Conservation (phyloP, 2,888 invertebrate genomes). For the Rotaria macrura region DNA sequence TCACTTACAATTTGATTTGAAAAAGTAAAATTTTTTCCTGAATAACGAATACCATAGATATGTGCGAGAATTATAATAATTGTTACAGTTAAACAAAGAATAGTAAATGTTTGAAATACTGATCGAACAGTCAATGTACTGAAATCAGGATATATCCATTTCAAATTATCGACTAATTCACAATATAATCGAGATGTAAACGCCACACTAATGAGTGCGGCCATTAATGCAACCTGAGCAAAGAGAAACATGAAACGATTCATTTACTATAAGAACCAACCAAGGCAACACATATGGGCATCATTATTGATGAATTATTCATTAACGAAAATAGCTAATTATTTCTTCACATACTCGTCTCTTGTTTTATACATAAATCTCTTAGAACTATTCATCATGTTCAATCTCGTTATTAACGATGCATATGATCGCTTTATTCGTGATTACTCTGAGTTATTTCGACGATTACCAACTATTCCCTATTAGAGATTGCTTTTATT, state of each 20-base stretch:
- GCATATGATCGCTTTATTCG: too few species aligned
- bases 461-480: too few species aligned
- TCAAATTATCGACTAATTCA: not conserved
- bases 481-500: not conserved
- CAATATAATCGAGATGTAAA: not conserved
- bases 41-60: not conserved
- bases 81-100: not conserved
- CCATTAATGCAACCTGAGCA: not conserved
- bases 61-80: not conserved
- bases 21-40: not conserved
- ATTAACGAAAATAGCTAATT: not conserved
- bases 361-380: not conserved
- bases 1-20: not conserved
- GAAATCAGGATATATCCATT: not conserved
- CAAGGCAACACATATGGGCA: not conserved
- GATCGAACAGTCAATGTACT: not conserved
- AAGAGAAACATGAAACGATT: not conserved
- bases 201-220: not conserved
- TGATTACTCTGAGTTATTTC: too few species aligned
- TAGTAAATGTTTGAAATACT: slow-evolving; percentile 15
- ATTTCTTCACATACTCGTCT: not conserved
- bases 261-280: not conserved
- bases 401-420: too few species aligned
- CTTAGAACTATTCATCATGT: not conserved
- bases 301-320: not conserved